Conservation (phyloP, 1,140 invertebrate species). For the Ctenoplectra terminalis region DNA sequence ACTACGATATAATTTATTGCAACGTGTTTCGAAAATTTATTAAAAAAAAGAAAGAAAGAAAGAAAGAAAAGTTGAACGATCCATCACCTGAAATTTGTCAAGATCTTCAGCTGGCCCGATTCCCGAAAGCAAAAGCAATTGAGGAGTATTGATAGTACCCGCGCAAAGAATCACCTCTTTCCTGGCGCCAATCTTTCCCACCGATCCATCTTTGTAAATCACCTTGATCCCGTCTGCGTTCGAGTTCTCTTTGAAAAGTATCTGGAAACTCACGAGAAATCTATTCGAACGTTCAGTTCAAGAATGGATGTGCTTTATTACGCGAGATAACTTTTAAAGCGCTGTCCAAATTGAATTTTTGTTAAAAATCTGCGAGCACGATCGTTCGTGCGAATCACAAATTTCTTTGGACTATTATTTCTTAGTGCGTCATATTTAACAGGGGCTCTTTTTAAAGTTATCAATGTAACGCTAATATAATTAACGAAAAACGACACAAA, state of each 20-base stretch:
- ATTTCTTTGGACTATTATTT: too few species aligned
- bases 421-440: too few species aligned
- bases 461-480: too few species aligned
- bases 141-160: slow-evolving; percentile 88
- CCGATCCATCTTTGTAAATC: slow-evolving; percentile 76
- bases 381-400: too few species aligned
- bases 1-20: background rate
- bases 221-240: slow-evolving; percentile 83
- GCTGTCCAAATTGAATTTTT: too few species aligned
- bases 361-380: too few species aligned
- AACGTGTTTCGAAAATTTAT: background rate
- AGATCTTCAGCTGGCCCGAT: slow-evolving; percentile 84
- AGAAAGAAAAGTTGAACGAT: background rate
- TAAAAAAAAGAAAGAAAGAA: too few species aligned
- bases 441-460: too few species aligned
- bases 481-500: too few species aligned
- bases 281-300: background rate
- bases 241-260: slow-evolving; percentile 69
- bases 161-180: slow-evolving; percentile 88
- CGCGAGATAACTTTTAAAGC: too few species aligned
- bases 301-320: too few species aligned
- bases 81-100: slow-evolving; percentile 76
- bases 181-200: slow-evolving; percentile 83
- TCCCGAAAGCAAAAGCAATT: slow-evolving; percentile 89
- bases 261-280: slow-evolving; percentile 52